phyloP scores from a whole-genome alignment of 2,797 vertebrate species.

The Serranus cabrilla region DNA sequence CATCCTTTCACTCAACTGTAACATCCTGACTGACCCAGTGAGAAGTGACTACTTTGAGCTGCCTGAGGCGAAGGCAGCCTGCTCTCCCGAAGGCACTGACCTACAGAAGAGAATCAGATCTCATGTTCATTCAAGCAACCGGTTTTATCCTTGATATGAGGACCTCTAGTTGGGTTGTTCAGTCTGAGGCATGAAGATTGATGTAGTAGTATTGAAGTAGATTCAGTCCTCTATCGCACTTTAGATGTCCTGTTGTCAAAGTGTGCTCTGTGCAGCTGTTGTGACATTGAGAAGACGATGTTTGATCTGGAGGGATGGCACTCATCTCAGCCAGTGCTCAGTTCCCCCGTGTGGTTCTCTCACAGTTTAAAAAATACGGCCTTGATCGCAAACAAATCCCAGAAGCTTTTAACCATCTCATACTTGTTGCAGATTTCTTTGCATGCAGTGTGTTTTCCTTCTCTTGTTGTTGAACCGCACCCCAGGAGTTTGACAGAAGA shows the following conservation, averaged over 20 bases:
- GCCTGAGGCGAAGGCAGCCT: conserved; percentile 31
- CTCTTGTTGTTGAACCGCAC: conserved; percentile 21
- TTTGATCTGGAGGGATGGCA: conserved; percentile 33
- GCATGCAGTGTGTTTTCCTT: conserved; percentile 23
- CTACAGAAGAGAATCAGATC: conserved; percentile 63
- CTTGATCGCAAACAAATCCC: conserved; percentile 14
- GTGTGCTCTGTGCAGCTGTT: conserved; percentile 12
- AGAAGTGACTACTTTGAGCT: conserved; percentile 54
- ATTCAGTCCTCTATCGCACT: conserved; percentile 1
- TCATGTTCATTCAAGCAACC: conserved; percentile 59
- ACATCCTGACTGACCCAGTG: conserved; percentile 56
- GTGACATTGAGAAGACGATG: conserved; percentile 17
- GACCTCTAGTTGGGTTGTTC: conserved; percentile 12
- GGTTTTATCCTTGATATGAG: conserved; percentile 41
- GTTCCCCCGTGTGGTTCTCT: background rate
- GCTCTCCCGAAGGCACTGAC: conserved; percentile 55
- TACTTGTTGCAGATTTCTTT: conserved; percentile 41
- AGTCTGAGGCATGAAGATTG: conserved; percentile 4
- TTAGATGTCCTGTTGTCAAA: conserved; percentile 16
- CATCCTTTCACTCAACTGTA: conserved; percentile 49
- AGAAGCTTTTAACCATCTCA: conserved; percentile 24
- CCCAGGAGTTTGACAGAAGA: conserved; percentile 48
- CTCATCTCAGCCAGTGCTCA: conserved; percentile 15
- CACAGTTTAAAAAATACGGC: background rate
- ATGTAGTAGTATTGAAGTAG: conserved; percentile 15